Evolutionary conservation across 2,888 invertebrate species (phyloP).

Genomic region (Thalpophila matura): DNA sequence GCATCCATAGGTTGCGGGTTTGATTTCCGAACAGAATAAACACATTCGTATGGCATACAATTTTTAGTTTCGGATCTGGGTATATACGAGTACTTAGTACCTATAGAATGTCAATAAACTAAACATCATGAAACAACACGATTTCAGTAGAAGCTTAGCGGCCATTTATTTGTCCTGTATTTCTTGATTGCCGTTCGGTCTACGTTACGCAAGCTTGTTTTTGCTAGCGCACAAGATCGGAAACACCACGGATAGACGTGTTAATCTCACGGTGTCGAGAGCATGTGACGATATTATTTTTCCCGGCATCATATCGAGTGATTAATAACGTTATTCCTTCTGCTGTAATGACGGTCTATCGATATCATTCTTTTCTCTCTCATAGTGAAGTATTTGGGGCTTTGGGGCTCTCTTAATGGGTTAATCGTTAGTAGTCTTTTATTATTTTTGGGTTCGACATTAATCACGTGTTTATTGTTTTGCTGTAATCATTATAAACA

Average conservation of each 20-base stretch:
- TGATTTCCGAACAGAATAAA: neutral
- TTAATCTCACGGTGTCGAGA: slow-evolving; percentile 88
- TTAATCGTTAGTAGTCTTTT: slow-evolving; percentile 66
- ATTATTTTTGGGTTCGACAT: slow-evolving; percentile 43
- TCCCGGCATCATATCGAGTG: slow-evolving; percentile 85
- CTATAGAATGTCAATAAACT: neutral
- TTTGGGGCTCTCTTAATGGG: slow-evolving; percentile 73
- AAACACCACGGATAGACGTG: slow-evolving; percentile 79
- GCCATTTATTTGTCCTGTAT: slow-evolving; percentile 49
- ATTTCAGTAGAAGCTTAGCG: slow-evolving; percentile 14
- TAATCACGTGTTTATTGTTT: slow-evolving; percentile 49
- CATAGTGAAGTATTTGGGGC: slow-evolving; percentile 72
- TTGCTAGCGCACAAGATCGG: slow-evolving; percentile 68
- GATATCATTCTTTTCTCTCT: slow-evolving; percentile 72
- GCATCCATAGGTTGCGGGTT: neutral
- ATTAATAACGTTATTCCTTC: slow-evolving; percentile 88
- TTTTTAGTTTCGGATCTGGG: neutral
- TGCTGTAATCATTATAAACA: slow-evolving; percentile 2
- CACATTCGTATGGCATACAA: neutral
- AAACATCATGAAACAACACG: slow-evolving; percentile 8
- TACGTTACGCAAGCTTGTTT: slow-evolving; percentile 62
- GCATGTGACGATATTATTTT: slow-evolving; percentile 89
- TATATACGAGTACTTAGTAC: no score
- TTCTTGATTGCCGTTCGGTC: slow-evolving; percentile 36
- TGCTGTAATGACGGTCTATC: slow-evolving; percentile 79